Evolutionary conservation across 2,888 invertebrate species (phyloP).

Genomic region (Macaria notata): DNA sequence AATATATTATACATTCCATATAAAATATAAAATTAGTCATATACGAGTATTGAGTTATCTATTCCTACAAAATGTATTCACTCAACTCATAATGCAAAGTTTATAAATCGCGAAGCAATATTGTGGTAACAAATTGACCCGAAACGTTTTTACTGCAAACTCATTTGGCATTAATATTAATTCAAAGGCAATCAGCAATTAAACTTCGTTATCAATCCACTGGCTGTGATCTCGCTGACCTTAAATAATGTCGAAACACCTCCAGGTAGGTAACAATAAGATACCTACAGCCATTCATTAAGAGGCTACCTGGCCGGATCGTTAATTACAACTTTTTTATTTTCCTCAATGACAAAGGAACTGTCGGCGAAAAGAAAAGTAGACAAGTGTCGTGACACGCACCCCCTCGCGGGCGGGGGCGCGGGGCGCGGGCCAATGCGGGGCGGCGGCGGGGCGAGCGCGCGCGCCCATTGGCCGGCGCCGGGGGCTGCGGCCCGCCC

Average conservation of each 20-base stretch:
- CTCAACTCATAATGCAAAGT: background rate
- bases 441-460: constrained; percentile 49
- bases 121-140: constrained; percentile 4
- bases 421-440: constrained; percentile 55
- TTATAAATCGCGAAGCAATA: constrained; percentile 2
- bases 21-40: too few relatives aligned
- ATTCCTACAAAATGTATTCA: too few relatives aligned
- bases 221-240: constrained; percentile 9
- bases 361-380: constrained; percentile 82
- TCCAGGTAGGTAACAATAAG: constrained; percentile 46
- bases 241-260: constrained; percentile 20
- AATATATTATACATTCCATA: too few relatives aligned
- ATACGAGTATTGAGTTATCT: too few relatives aligned
- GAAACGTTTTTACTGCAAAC: constrained; percentile 1
- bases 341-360: constrained; percentile 82
- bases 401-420: constrained; percentile 61
- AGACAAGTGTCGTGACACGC: constrained; percentile 82
- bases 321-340: constrained; percentile 83
- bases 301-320: constrained; percentile 75
- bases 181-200: constrained; percentile 14
- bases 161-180: constrained; percentile 9
- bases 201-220: constrained; percentile 11
- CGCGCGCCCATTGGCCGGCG: constrained; percentile 64
- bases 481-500: constrained; percentile 75
- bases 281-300: constrained; percentile 71